Percentiles rank a stretch among this genome's conserved stretches.
phyloP scores from a whole-genome alignment of 1,140 invertebrate species.

The Hypothenemus hampei region DNA sequence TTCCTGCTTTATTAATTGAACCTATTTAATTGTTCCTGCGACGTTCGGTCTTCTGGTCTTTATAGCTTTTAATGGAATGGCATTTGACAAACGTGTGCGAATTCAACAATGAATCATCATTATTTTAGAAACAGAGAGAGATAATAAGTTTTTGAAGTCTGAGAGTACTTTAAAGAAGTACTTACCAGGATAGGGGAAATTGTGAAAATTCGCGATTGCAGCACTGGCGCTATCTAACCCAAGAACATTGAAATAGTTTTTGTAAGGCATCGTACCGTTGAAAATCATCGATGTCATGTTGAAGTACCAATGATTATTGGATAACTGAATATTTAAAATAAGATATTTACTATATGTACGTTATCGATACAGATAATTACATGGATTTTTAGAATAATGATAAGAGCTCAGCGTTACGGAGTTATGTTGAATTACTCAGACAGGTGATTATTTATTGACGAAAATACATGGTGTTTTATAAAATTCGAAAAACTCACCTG shows the following conservation, averaged over 20 bases:
- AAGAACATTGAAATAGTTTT: slow-evolving; percentile 30
- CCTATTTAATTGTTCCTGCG: background rate
- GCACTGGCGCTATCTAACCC: slow-evolving; percentile 21
- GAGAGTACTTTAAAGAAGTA: too few species aligned
- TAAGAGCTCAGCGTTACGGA: slow-evolving; percentile 32
- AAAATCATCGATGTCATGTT: slow-evolving; percentile 39
- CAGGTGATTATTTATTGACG: slow-evolving; percentile 10
- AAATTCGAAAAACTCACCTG: slow-evolving; percentile 2
- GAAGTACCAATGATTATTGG: slow-evolving; percentile 32
- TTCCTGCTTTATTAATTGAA: slow-evolving; percentile 7
- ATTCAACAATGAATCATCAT: background rate
- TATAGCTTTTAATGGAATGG: too few species aligned
- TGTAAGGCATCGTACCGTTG: slow-evolving; percentile 32
- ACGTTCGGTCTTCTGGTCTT: too few species aligned
- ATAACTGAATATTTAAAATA: slow-evolving; percentile 44
- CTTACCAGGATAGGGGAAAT: slow-evolving; percentile 21
- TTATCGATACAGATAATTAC: slow-evolving; percentile 39
- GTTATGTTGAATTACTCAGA: slow-evolving; percentile 15
- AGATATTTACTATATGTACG: slow-evolving; percentile 41
- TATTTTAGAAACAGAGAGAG: background rate
- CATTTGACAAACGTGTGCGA: too few species aligned
- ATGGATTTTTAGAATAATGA: slow-evolving; percentile 34
- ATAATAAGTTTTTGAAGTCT: too few species aligned
- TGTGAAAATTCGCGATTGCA: slow-evolving; percentile 8
- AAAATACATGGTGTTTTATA: slow-evolving; percentile 8